A percentile compares a stretch with the other conserved stretches of the same genome.
Evolutionary conservation across 2,797 vertebrate genomes (phyloP).

Genomic region (Ctenopoma kingsleyae): DNA sequence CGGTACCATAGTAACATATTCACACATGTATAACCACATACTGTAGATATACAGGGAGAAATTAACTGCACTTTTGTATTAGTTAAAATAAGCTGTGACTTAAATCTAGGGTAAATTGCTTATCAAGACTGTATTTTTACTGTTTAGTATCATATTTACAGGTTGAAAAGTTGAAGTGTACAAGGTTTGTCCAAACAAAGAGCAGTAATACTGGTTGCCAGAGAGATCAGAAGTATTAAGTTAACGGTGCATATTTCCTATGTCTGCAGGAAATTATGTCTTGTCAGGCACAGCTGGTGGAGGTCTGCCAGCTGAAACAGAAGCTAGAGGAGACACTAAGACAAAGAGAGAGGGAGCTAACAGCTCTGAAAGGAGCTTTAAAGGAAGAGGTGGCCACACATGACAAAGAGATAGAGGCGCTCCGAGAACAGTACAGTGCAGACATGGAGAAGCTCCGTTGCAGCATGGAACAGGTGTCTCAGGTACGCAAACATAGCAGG

Average conservation of each 20-base stretch:
- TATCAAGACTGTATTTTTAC: neutral
- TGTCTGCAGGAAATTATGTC: conserved; percentile 87
- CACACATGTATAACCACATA: conserved; percentile 28
- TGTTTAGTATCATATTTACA: neutral
- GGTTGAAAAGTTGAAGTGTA: too few relatives aligned
- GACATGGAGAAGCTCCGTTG: conserved; percentile 91
- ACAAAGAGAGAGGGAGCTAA: conserved; percentile 91
- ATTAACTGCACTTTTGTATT: neutral
- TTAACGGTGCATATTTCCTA: neutral
- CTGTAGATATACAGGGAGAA: neutral
- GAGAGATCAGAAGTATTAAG: neutral
- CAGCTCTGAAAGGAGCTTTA: conserved; percentile 92
- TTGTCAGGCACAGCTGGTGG: conserved; percentile 86
- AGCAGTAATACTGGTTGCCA: too few relatives aligned
- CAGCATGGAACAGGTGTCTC: conserved; percentile 91
- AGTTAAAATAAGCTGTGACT: neutral
- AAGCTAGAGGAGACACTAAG: conserved; percentile 89
- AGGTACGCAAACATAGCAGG: conserved; percentile 72
- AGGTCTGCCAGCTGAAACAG: conserved; percentile 83
- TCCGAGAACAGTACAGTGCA: conserved; percentile 89
- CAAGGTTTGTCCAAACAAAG: too few relatives aligned
- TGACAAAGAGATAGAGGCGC: conserved; percentile 89
- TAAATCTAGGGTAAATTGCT: neutral
- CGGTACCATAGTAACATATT: conserved; percentile 78
- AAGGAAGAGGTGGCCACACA: conserved; percentile 94